Conservation (phyloP, 2,113 vertebrate species). For the Sorex fumeus region DNA sequence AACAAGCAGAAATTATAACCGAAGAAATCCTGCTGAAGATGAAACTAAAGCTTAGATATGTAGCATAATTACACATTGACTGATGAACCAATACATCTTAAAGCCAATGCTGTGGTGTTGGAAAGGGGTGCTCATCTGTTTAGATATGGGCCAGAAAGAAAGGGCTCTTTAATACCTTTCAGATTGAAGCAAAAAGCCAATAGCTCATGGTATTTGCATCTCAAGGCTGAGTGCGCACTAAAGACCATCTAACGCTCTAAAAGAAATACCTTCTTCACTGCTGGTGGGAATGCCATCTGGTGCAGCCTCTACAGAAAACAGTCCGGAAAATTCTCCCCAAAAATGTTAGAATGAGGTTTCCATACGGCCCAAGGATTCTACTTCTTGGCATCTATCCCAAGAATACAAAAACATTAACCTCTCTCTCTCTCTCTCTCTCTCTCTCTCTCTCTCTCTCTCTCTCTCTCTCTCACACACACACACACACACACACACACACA, state of each 20-base stretch:
- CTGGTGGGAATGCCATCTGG: too few species aligned
- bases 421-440: too few species aligned
- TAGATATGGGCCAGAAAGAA: constrained; percentile 44
- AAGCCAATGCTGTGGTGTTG: neutral
- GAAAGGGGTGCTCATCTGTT: neutral
- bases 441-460: too few species aligned
- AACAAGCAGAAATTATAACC: constrained; percentile 39
- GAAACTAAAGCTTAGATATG: constrained; percentile 31
- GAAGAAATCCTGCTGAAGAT: constrained; percentile 17
- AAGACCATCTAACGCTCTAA: constrained; percentile 44
- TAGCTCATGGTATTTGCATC: constrained; percentile 25
- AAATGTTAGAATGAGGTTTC: too few species aligned
- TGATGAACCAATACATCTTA: constrained; percentile 16
- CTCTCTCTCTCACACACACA: too few species aligned
- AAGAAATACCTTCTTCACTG: neutral
- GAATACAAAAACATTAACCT: too few species aligned
- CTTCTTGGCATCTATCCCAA: too few species aligned
- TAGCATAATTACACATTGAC: neutral
- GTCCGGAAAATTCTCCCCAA: too few species aligned
- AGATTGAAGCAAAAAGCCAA: constrained; percentile 51
- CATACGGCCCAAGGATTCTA: too few species aligned
- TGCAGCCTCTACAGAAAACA: too few species aligned
- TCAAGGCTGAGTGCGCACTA: constrained; percentile 12
- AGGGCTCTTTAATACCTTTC: constrained; percentile 9
- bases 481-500: too few species aligned